Base-by-base conservation (phyloP, 2,797 vertebrate genomes). In the Alca torda region DNA sequence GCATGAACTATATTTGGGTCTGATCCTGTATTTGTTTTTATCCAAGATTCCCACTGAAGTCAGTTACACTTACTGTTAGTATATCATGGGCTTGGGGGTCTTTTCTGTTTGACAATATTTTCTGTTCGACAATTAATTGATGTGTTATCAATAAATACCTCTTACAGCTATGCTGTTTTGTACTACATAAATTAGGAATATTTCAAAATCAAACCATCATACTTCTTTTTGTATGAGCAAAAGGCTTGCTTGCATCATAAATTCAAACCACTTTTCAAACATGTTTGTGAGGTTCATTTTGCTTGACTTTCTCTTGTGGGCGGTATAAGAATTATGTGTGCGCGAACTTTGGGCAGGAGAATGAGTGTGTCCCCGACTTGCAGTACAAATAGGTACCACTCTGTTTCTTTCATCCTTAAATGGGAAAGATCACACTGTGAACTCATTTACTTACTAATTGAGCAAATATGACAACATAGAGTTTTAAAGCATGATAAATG, bases 321-420 rank as follows among this genome's bases (percentile, higher is more conserved):
- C 3, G 2, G 11, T 15, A 2, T 17, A 31, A 39, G 59, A 39
- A 4, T 2, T 12, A 6, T 5, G 5, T 17, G 46, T 10, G 5
- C 31, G 18, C 50, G 67, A 45, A n/a, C 68, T 51, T 11, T 16
- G 85, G 43, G 76, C 51, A 43, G 46, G 61, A 69, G 61, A 10
- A 16, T 3, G 25, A 24, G 12, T 0, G 2, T 41, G n/a, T 39
- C 35, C 60, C 37, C 45, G 57, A 35, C 50, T 67, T 48, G 57
- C 33, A 23, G 0, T 6, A 8, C 37, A 24, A 14, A 15, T 0
- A 30, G 56, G 11, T 26, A 11, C 17, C 19, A 28, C 13, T 87
- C 56, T 26, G 78, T 33, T 26, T 35, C 72, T 31, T 77, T 39
- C 31, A 9, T 50, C 73, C 41, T 67, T 13, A 26, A 57, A 5